Evolutionary conservation across 2,888 invertebrate species (phyloP), one percentile per base, ranked within the genome.

Genomic region (Zygaena filipendulae): DNA sequence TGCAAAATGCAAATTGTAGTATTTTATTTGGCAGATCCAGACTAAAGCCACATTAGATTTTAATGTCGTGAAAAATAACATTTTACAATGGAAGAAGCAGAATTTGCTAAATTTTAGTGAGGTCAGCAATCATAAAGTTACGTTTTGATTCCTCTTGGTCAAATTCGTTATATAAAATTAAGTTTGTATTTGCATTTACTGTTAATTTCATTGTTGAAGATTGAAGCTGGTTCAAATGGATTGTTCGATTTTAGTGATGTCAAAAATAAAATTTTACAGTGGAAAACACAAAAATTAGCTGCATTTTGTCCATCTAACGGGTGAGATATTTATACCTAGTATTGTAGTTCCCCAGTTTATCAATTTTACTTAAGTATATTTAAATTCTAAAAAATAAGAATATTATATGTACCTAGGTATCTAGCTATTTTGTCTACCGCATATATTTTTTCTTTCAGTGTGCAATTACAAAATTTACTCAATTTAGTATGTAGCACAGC

Each of bases 401-500:
- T 3, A 18, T 18, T 16, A 6, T 16, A 6, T 16, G 16, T 4
- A 7, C 16, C 4, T 16, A n/a, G n/a, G n/a, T n/a, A n/a, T n/a
- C n/a, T n/a, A n/a, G n/a, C n/a, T n/a, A n/a, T n/a, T n/a, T n/a
- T n/a, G n/a, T n/a, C n/a, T n/a, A n/a, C n/a, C n/a, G n/a, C n/a
- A n/a, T n/a, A n/a, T n/a, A n/a, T n/a, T n/a, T n/a, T n/a, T n/a
- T n/a, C n/a, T 59, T 60, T 11, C 44, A 79, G 79, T 21, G 49
- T 46, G 1, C 59, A 64, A 35, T 38, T 79, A 20, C 77, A 77
- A 33, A 84, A 83, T 43, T 59, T 87, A 29, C 54, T 87, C 6
- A 86, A 83, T 47, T 59, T 86, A 33, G 77, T 86, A 35, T 87
- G 87, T 52, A 86, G 84, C 43, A 83, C 84, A 19, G 84, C 86